Base-by-base conservation (phyloP, 1,140 invertebrate genomes). In the Orussus abietinus region DNA sequence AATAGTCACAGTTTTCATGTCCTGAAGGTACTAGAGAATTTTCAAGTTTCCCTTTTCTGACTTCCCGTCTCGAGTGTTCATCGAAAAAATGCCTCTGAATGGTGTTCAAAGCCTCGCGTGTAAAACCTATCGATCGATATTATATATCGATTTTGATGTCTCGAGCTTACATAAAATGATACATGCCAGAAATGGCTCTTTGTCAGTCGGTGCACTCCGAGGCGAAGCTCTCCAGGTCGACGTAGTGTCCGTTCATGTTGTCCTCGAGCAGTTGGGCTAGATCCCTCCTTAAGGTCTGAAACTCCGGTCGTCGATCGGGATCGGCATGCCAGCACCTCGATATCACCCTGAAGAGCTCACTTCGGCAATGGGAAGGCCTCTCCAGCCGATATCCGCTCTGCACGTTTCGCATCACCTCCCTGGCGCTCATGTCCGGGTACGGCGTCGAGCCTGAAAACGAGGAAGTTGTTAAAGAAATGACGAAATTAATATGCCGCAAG, bases 151-250 rank as follows among this genome's bases (percentile, higher is more conserved):
- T n/a, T n/a, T n/a, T n/a, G n/a, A n/a, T n/a, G n/a, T n/a, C n/a
- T n/a, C n/a, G n/a, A n/a, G n/a, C n/a, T n/a, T n/a, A n/a, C n/a
- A n/a, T n/a, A n/a, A n/a, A n/a, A n/a, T n/a, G n/a, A n/a, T n/a
- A n/a, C n/a, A n/a, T n/a, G n/a, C n/a, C n/a, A n/a, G n/a, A n/a
- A n/a, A n/a, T n/a, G n/a, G n/a, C n/a, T n/a, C n/a, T n/a, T n/a
- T n/a, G 74, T 62, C 74, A 80, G 34, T 80, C 78, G 2, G 77
- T 79, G 9, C 78, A 80, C 62, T 84, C 82, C 50, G 82, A 83
- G 38, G 84, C 84, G 52, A 87, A 85, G 28, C 84, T 85, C 54
- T 86, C 84, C 13, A 89, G 69, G 55, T 88, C 86, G 38, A 88
- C 84, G 58, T 87, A 88, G 53, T 83, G 82, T 2, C 82, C 81